Evolutionary conservation across 92 coral and sea anemone genomes (phyloP).

Genomic region (Bergia sp.): DNA sequence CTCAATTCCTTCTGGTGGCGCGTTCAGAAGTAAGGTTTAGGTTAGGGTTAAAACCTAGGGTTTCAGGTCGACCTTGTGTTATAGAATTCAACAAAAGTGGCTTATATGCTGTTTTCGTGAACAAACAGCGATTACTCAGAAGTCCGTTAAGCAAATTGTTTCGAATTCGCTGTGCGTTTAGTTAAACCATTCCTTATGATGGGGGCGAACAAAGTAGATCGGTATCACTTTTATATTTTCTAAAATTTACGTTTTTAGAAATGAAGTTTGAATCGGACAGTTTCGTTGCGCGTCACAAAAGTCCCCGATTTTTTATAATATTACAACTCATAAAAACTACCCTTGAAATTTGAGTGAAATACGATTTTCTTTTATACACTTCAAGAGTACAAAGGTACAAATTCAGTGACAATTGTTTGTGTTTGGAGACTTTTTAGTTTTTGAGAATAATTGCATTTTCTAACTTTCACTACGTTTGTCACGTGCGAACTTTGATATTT

Average conservation of each 20-base stretch:
- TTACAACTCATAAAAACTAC: slow-evolving; percentile 18
- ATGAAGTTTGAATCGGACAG: neutral
- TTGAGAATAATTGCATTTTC: slow-evolving; percentile 22
- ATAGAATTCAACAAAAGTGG: neutral
- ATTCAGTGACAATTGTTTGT: neutral
- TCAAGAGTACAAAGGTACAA: slow-evolving; percentile 21
- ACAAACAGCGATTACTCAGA: neutral
- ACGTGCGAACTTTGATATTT: neutral
- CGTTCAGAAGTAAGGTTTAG: slow-evolving; percentile 7
- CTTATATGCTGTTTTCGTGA: neutral
- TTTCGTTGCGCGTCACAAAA: slow-evolving; percentile 19
- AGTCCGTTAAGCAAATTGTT: neutral
- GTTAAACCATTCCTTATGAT: neutral
- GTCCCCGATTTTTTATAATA: neutral
- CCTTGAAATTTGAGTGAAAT: slow-evolving; percentile 24
- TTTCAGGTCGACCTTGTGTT: slow-evolving; percentile 13
- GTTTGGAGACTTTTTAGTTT: slow-evolving; percentile 16
- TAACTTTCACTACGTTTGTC: slow-evolving; percentile 9
- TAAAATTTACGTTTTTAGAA: slow-evolving; percentile 13
- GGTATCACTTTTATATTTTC: slow-evolving; percentile 12
- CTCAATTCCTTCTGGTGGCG: slow-evolving; percentile 14
- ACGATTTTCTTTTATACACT: slow-evolving; percentile 1
- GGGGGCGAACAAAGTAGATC: neutral
- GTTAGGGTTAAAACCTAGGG: slow-evolving; percentile 24
- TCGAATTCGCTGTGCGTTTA: neutral